Conservation (phyloP, 2,113 vertebrate genomes). For the Plestiodon gilberti region DNA sequence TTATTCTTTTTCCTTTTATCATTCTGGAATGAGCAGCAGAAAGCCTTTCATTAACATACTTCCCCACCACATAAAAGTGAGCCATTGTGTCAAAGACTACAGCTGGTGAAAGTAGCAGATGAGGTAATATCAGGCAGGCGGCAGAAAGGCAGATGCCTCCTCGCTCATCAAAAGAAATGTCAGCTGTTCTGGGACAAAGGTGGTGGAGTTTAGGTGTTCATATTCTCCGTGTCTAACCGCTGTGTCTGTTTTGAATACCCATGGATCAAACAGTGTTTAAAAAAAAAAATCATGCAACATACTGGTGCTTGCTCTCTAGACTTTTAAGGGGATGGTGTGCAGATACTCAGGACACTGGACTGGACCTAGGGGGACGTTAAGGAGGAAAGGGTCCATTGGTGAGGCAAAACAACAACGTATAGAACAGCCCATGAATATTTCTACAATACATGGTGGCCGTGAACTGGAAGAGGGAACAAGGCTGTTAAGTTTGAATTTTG, state of each 20-base stretch:
- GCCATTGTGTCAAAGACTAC: slow-evolving; percentile 8
- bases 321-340: no score
- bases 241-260: not conserved
- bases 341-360: no score
- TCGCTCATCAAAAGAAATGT: not conserved
- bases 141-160: slow-evolving; percentile 14
- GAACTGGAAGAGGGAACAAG: not conserved
- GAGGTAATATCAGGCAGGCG: not conserved
- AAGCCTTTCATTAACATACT: slow-evolving; percentile 35
- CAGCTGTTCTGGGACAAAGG: slow-evolving; percentile 3
- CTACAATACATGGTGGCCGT: not conserved
- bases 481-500: not conserved
- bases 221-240: not conserved
- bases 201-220: not conserved
- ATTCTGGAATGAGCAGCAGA: slow-evolving; percentile 14
- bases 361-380: not conserved
- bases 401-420: not conserved
- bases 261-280: not conserved
- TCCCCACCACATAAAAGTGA: slow-evolving; percentile 25
- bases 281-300: not conserved
- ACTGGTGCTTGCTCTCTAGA: not conserved
- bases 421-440: not conserved
- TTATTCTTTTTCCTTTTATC: slow-evolving; percentile 36
- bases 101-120: slow-evolving; percentile 32
- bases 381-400: not conserved